Base-by-base conservation (phyloP, 2,888 invertebrate species). In the Asteroscopus sphinx region DNA sequence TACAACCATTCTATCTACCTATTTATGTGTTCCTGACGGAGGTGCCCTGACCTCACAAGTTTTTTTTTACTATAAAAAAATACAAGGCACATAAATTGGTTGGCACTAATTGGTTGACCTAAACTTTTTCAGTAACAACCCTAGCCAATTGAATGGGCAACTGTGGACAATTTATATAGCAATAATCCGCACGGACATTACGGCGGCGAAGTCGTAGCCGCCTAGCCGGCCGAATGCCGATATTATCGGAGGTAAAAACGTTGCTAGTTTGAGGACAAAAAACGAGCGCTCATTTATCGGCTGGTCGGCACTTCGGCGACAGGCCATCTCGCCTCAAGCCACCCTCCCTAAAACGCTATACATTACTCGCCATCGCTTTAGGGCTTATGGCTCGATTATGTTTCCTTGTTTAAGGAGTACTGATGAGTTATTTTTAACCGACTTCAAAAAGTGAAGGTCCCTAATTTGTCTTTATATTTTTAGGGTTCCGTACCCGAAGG, bases 101-200 rank as follows among this genome's bases (percentile, higher is more conserved):
- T n/a, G n/a, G n/a, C n/a, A n/a, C n/a, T n/a, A n/a, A n/a, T n/a
- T n/a, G n/a, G n/a, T n/a, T n/a, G n/a, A n/a, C n/a, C n/a, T n/a
- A n/a, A n/a, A n/a, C n/a, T n/a, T n/a, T n/a, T n/a, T n/a, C n/a
- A 4, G 35, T 68, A 72, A 8, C 90, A 92, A 21, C 93, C 93
- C 91, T 93, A 83, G 3, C 32, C 80, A 90, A 91, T 88, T 80
- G 85, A 90, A 90, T 89, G 87, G 90, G 90, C 90, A 90, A 92
- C 86, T 90, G 91, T 83, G 90, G 89, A 90, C 94, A 93, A 94
- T 94, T 93, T 94, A 94, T 94, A 93, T 91, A 79, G 93, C 92
- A 93, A 93, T 94, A 94, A 94, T 93, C 93, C 93, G 73, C 89
- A 86, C 81, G 86, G 91, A 88, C 93, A 90, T 93, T 93, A 92